Base-by-base conservation (phyloP, 1,140 invertebrate species). In the Anagrus nilaparvatae region DNA sequence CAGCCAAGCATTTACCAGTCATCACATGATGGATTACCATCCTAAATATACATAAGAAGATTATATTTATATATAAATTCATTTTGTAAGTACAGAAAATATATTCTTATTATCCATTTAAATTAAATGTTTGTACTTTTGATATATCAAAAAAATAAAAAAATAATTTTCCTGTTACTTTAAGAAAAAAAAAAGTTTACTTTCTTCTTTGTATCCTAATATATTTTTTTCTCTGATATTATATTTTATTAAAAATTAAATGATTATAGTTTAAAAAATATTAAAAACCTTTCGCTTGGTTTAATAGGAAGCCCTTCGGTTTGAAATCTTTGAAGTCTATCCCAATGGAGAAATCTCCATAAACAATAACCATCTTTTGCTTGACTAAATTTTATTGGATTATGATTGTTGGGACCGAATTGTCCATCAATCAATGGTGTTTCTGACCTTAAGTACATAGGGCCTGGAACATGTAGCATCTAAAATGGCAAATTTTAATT, bases 11-110 rank as follows among this genome's bases (percentile, higher is more conserved):
- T 9, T 44, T 13, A 7, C 49, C 49, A 14, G 46, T 53, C 51
- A 51, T 53, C 23, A 48, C 30, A 28, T 53, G 43, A 36, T 41
- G 30, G 21, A 53, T 38, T 6, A 53, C 40, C 8, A 53, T 20
- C 33, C 51, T 53, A n/a, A n/a, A n/a, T n/a, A n/a, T n/a, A n/a
- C n/a, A n/a, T n/a, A n/a, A n/a, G n/a, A n/a, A n/a, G n/a, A n/a
- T n/a, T n/a, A n/a, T n/a, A n/a, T n/a, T n/a, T n/a, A n/a, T n/a
- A n/a, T n/a, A n/a, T n/a, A n/a, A n/a, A n/a, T n/a, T n/a, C n/a
- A n/a, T n/a, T n/a, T n/a, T n/a, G n/a, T n/a, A n/a, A n/a, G n/a
- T n/a, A n/a, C n/a, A n/a, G n/a, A n/a, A n/a, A n/a, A n/a, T n/a
- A n/a, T n/a, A n/a, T n/a, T n/a, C n/a, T n/a, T n/a, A n/a, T n/a